Conservation (phyloP, 2,888 invertebrate species). For the Myopa tessellatipennis region DNA sequence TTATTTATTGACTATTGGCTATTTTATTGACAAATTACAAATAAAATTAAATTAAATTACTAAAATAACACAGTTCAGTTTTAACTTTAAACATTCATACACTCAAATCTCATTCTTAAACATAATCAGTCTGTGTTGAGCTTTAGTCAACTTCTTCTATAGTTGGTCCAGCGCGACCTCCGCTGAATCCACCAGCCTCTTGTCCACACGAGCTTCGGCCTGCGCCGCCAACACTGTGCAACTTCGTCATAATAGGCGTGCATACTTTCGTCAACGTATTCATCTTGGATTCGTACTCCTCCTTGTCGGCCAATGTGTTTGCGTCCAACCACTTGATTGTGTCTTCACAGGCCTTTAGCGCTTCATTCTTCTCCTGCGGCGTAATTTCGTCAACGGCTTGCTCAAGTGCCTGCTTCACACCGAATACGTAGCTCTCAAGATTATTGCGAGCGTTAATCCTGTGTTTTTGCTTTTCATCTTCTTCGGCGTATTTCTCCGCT, state of each 20-base stretch:
- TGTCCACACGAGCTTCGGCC: slow-evolving; percentile 56
- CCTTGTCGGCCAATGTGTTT: slow-evolving; percentile 80
- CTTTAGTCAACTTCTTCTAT: slow-evolving; percentile 58
- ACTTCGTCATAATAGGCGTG: slow-evolving; percentile 70
- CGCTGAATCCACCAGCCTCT: slow-evolving; percentile 74
- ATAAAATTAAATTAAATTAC: too few relatives aligned
- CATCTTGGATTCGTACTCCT: slow-evolving; percentile 75
- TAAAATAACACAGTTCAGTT: too few relatives aligned
- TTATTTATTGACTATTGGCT: too few relatives aligned
- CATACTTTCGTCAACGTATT: slow-evolving; percentile 65
- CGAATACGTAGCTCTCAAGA: slow-evolving; percentile 78
- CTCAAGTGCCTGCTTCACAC: slow-evolving; percentile 77
- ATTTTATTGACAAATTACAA: too few relatives aligned
- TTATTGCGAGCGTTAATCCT: slow-evolving; percentile 77
- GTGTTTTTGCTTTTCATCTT: slow-evolving; percentile 78
- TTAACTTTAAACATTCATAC: too few relatives aligned
- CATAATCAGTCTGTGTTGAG: background rate
- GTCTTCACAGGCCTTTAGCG: slow-evolving; percentile 73
- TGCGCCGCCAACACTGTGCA: slow-evolving; percentile 69
- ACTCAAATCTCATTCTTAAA: background rate
- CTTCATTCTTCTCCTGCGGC: slow-evolving; percentile 78
- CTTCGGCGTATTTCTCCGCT: slow-evolving; percentile 78
- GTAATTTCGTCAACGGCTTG: slow-evolving; percentile 74
- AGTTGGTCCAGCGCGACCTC: slow-evolving; percentile 67
- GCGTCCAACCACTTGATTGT: slow-evolving; percentile 81